phyloP scores from a whole-genome alignment of 2,888 invertebrate genomes.

The Melanotus villosus region DNA sequence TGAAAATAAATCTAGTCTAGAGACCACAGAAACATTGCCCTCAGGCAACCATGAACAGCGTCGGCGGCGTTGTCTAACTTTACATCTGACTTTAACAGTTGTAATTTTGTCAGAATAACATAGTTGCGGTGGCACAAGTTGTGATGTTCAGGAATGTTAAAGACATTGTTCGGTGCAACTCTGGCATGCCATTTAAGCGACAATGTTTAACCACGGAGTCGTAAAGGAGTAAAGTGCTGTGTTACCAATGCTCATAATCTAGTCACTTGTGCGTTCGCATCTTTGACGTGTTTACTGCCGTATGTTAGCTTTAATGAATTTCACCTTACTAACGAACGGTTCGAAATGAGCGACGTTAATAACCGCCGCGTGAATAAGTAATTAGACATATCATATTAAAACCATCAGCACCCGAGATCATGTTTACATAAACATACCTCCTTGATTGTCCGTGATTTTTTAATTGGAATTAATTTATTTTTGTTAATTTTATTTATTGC shows the following conservation, averaged over 20 bases:
- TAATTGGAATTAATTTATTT: no score
- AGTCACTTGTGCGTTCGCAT: constrained; percentile 4
- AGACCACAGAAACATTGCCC: constrained; percentile 33
- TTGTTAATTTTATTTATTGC: no score
- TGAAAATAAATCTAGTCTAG: constrained; percentile 27
- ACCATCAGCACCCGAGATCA: no score
- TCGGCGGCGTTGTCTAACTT: constrained; percentile 40
- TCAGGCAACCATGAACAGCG: constrained; percentile 28
- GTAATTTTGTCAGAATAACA: constrained; percentile 47
- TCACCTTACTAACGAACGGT: not conserved
- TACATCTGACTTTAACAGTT: constrained; percentile 44
- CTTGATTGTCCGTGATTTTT: no score
- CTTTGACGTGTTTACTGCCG: not conserved
- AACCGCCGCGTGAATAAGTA: no score
- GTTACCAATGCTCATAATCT: constrained; percentile 32
- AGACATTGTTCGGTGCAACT: constrained; percentile 47
- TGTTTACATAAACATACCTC: no score
- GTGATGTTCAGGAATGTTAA: constrained; percentile 48
- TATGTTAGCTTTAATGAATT: not conserved
- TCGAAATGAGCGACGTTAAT: not conserved
- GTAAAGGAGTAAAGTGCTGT: constrained; percentile 33
- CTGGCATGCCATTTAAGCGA: constrained; percentile 43
- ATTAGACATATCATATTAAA: no score
- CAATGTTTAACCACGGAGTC: constrained; percentile 42
- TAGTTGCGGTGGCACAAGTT: constrained; percentile 45